Evolutionary conservation across 2,797 vertebrate genomes (phyloP).

Genomic region (Oryzias dopingdopingensis): DNA sequence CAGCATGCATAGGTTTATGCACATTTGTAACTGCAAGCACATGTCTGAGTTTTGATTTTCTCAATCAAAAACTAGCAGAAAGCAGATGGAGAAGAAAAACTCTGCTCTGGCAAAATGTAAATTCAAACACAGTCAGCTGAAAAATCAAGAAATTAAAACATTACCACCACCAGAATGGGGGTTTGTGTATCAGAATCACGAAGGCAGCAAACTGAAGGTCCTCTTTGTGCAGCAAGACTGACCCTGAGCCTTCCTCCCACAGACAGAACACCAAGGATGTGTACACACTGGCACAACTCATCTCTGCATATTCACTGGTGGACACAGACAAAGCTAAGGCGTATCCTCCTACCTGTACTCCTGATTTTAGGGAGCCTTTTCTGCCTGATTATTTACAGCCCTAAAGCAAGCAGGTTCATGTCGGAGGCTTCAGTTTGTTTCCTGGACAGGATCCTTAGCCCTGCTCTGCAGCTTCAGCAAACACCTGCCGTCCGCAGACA

Average conservation of each 20-base stretch:
- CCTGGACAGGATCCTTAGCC: constrained; percentile 44
- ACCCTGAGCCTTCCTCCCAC: constrained; percentile 2
- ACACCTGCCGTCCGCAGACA: constrained; percentile 91
- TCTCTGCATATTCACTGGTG: constrained; percentile 96
- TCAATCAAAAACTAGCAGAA: no score
- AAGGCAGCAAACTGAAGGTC: no score
- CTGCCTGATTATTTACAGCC: neutral
- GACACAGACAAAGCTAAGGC: constrained; percentile 95
- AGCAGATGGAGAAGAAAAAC: no score
- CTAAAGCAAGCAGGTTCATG: neutral
- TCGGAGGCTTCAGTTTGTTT: neutral
- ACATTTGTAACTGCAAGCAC: no score
- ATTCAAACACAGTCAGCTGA: no score
- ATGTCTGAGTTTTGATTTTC: no score
- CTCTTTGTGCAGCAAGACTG: neutral
- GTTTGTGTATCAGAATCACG: no score
- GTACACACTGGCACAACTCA: constrained; percentile 95
- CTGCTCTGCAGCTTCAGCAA: constrained; percentile 86
- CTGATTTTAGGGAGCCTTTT: no score
- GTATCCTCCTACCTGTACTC: constrained; percentile 84
- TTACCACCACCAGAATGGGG: no score
- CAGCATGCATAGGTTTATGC: no score
- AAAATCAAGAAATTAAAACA: no score
- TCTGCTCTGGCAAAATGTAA: no score
- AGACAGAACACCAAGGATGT: constrained; percentile 94